These are phyloP conservation scores for Lanistes nyassanus DNA, from an alignment of 1,140 invertebrate species.

Conservation along the genomic window DNA sequence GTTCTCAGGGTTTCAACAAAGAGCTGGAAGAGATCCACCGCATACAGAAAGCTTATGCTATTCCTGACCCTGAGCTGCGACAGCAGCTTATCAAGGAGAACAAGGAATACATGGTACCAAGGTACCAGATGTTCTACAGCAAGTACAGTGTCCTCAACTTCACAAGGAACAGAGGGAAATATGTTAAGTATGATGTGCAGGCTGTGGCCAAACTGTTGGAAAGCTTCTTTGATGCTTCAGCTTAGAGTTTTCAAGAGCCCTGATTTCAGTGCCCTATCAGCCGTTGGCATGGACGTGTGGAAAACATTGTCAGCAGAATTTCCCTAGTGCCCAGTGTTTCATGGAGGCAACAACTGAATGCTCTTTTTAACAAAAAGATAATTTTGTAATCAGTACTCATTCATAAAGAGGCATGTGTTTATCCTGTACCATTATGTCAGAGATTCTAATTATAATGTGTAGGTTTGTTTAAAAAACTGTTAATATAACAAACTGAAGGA, in stretches of 20 bases:
- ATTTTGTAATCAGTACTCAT: too few species aligned
- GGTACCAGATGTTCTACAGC: slow-evolving; percentile 61
- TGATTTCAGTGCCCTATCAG: background rate
- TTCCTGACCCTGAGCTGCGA: slow-evolving; percentile 89
- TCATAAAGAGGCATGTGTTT: too few species aligned
- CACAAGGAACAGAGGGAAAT: slow-evolving; percentile 90
- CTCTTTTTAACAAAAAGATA: too few species aligned
- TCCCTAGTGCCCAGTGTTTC: too few species aligned
- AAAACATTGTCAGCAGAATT: too few species aligned
- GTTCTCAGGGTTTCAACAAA: slow-evolving; percentile 87
- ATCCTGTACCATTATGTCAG: too few species aligned
- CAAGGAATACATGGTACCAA: slow-evolving; percentile 83
- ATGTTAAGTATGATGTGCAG: slow-evolving; percentile 86
- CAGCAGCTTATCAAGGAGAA: slow-evolving; percentile 86
- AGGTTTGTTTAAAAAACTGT: too few species aligned
- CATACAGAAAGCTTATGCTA: slow-evolving; percentile 89
- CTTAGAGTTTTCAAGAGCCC: slow-evolving; percentile 30
- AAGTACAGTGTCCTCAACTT: slow-evolving; percentile 81
- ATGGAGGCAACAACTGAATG: too few species aligned
- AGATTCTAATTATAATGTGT: too few species aligned
- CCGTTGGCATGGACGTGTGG: too few species aligned
- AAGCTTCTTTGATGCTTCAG: slow-evolving; percentile 85
- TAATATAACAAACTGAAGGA: too few species aligned
- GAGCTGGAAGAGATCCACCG: slow-evolving; percentile 88
- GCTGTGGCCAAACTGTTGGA: slow-evolving; percentile 82